A percentile compares a stretch with the other conserved stretches of the same genome.
Evolutionary conservation across 2,113 vertebrate species (phyloP).

Genomic region (Edolisoma coerulescens): DNA sequence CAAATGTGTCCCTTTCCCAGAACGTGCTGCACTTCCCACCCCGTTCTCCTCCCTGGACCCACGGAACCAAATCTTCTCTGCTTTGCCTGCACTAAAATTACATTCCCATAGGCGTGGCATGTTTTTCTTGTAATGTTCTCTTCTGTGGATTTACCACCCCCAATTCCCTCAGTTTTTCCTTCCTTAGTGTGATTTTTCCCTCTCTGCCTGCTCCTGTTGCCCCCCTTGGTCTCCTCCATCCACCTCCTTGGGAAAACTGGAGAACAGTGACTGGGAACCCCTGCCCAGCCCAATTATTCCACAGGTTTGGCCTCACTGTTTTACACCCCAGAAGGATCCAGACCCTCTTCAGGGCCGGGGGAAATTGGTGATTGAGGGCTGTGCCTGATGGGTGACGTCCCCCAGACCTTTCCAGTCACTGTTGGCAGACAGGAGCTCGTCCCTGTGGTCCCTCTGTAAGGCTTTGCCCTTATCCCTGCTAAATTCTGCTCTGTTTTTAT

Average conservation of each 20-base stretch:
- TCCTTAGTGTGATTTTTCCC: background rate
- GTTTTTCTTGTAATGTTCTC: background rate
- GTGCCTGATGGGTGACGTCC: background rate
- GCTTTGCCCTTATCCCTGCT: background rate
- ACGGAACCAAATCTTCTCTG: background rate
- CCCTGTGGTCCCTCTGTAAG: background rate
- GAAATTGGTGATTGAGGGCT: background rate
- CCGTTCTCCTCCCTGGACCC: background rate
- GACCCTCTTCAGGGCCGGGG: background rate
- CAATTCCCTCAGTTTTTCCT: background rate
- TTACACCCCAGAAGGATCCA: background rate
- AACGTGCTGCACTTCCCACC: background rate
- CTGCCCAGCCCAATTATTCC: background rate
- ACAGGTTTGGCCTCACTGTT: background rate
- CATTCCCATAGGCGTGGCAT: background rate
- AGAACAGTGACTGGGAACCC: too few species aligned
- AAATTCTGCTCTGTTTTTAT: background rate
- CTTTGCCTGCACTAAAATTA: background rate
- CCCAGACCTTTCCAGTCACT: background rate
- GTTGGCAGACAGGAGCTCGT: background rate
- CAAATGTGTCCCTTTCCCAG: background rate
- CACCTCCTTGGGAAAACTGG: background rate
- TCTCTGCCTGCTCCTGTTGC: background rate
- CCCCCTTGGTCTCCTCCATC: background rate
- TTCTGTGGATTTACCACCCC: background rate